Conservation (phyloP, 2,888 invertebrate species). For the Heliconius cydno region DNA sequence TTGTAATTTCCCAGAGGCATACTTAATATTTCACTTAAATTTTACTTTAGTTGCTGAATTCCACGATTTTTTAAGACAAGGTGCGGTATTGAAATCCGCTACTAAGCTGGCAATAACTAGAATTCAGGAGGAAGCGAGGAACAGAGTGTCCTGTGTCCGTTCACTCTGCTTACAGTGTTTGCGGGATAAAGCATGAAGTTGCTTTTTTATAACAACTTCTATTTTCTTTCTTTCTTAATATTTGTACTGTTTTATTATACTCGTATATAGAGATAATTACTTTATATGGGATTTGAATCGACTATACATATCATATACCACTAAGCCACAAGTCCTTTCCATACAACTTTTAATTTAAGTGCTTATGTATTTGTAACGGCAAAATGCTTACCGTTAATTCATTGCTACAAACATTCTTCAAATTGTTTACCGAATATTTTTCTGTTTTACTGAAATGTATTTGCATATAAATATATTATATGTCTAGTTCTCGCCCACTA, state of each 20-base stretch:
- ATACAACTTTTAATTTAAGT: neutral
- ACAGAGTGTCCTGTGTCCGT: no score
- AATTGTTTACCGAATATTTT: slow-evolving; percentile 8
- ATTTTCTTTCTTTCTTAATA: neutral
- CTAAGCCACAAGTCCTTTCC: neutral
- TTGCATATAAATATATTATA: neutral
- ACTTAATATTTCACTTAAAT: neutral
- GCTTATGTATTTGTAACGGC: neutral
- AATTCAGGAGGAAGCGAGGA: no score
- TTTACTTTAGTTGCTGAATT: neutral
- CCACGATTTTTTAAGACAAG: neutral
- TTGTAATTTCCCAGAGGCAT: neutral
- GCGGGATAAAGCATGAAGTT: no score
- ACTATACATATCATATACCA: neutral
- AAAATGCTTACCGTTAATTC: neutral
- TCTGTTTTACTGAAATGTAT: neutral
- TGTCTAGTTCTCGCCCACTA: no score
- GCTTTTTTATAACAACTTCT: neutral
- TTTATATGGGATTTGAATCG: no score
- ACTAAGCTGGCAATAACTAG: neutral
- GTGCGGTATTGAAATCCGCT: neutral
- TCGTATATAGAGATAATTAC: no score
- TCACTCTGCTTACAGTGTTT: no score
- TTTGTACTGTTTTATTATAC: no score
- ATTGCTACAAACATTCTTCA: slow-evolving; percentile 11